phyloP scores from a whole-genome alignment of 2,888 invertebrate species.

The Branchipolynoe longqiensis region DNA sequence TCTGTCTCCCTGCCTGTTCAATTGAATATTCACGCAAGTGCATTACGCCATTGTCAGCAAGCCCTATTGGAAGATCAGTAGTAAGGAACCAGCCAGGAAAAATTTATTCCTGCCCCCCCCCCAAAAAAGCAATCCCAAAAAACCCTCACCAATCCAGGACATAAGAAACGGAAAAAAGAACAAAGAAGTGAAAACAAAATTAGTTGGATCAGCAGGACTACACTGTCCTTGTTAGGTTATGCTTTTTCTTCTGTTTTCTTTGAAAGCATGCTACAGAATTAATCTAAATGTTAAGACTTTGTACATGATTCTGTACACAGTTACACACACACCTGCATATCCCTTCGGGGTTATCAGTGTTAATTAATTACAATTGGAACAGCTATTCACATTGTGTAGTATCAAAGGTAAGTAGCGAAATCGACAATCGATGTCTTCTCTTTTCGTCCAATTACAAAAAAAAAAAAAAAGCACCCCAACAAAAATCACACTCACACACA shows the following conservation, averaged over 20 bases:
- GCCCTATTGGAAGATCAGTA: too few relatives aligned
- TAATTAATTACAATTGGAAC: background rate
- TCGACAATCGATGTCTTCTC: background rate
- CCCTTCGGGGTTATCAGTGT: background rate
- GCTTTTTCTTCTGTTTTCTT: background rate
- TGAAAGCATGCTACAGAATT: background rate
- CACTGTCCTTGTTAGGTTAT: background rate
- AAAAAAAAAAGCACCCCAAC: too few relatives aligned
- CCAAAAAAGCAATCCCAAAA: too few relatives aligned
- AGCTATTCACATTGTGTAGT: conserved; percentile 7
- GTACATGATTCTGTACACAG: background rate
- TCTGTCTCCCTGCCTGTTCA: too few relatives aligned
- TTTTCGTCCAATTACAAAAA: too few relatives aligned
- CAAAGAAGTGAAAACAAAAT: background rate
- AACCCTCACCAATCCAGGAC: too few relatives aligned
- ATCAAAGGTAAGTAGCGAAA: conserved; percentile 43
- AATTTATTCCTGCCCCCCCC: too few relatives aligned
- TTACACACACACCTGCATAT: background rate
- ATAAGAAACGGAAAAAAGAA: too few relatives aligned
- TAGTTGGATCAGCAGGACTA: background rate
- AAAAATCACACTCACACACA: too few relatives aligned
- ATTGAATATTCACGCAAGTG: too few relatives aligned
- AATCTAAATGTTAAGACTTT: background rate
- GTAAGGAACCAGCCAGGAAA: too few relatives aligned
- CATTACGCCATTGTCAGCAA: too few relatives aligned